Percentiles rank a stretch among this genome's conserved stretches.
Conservation (phyloP, 2,888 invertebrate genomes). For the Pollenia amentaria region DNA sequence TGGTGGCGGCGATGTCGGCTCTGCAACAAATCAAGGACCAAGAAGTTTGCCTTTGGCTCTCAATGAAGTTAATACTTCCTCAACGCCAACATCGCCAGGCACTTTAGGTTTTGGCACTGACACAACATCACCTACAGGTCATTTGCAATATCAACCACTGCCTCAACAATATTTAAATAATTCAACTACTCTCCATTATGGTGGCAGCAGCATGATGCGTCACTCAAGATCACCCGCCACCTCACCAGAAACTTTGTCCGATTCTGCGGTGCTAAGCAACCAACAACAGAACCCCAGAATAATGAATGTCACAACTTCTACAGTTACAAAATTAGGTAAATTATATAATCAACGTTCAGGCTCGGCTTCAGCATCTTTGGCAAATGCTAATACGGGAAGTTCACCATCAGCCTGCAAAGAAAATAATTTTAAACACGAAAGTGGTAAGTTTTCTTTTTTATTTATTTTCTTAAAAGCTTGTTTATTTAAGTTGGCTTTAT, state of each 20-base stretch:
- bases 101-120: conserved; percentile 62
- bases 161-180: conserved; percentile 76
- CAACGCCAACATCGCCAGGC: conserved; percentile 60
- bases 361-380: conserved; percentile 52
- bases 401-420: conserved; percentile 65
- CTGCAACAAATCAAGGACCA: conserved; percentile 60
- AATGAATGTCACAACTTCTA: conserved; percentile 73
- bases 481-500: conserved; percentile 48
- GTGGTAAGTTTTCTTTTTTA: conserved; percentile 77
- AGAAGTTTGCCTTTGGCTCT: conserved; percentile 74
- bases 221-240: conserved; percentile 75
- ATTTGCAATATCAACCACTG: conserved; percentile 81
- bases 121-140: conserved; percentile 71
- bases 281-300: conserved; percentile 72
- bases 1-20: conserved; percentile 21
- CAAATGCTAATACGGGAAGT: conserved; percentile 59
- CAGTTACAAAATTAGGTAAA: conserved; percentile 74
- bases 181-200: conserved; percentile 41
- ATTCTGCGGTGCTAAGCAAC: conserved; percentile 59
- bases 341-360: conserved; percentile 69
- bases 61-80: conserved; percentile 43
- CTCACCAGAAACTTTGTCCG: conserved; percentile 70
- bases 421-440: conserved; percentile 76
- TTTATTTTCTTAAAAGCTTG: conserved; percentile 58
- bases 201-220: conserved; percentile 56